Evolutionary conservation across 2,888 invertebrate species (phyloP).

Genomic region (Coecobrya sp.): DNA sequence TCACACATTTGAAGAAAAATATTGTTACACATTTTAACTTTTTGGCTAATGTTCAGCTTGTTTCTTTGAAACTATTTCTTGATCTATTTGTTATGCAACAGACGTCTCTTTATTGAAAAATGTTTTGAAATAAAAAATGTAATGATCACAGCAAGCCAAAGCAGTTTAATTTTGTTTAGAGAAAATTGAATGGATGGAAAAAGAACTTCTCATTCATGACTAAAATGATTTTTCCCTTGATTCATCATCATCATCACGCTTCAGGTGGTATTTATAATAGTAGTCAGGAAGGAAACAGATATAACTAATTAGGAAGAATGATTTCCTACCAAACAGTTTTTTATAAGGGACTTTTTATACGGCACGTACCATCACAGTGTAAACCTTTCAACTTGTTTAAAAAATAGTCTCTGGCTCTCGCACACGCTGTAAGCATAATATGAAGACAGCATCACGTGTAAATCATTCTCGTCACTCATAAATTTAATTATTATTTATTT

Average conservation of each 20-base stretch:
- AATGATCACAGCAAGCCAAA: constrained; percentile 62
- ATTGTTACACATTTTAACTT: neutral
- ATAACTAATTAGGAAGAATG: constrained; percentile 69
- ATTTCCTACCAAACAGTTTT: constrained; percentile 61
- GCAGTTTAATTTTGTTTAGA: neutral
- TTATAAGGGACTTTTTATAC: constrained; percentile 23
- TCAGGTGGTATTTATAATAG: constrained; percentile 58
- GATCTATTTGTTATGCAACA: neutral
- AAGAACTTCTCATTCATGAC: constrained; percentile 42
- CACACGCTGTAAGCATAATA: neutral
- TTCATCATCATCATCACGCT: constrained; percentile 65
- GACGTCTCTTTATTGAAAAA: neutral
- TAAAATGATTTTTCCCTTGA: constrained; percentile 57
- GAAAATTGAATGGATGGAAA: constrained; percentile 43
- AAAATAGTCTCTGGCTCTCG: neutral
- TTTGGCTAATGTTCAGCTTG: neutral
- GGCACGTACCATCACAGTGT: constrained; percentile 14
- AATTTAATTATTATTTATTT: constrained; percentile 9
- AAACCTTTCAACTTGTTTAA: neutral
- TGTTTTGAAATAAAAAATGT: constrained; percentile 51
- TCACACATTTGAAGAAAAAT: too few species aligned
- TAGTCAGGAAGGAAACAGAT: constrained; percentile 45
- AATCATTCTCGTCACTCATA: neutral
- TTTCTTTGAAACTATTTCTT: neutral
- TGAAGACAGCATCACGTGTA: neutral